Conservation (phyloP, 64 coral and sea anemone species). For the Pachyseris speciosa region DNA sequence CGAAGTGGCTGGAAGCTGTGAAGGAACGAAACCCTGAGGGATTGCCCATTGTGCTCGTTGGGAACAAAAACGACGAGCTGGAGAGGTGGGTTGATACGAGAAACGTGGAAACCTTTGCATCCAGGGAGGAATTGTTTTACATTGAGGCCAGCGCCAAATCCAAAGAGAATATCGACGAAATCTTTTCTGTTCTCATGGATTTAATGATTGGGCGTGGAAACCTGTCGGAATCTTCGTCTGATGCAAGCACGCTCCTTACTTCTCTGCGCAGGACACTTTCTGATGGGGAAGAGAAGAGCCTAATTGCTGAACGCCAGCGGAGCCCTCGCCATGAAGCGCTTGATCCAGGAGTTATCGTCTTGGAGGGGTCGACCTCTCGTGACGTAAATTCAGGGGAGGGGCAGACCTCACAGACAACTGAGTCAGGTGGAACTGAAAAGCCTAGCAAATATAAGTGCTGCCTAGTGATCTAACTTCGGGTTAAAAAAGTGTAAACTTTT, state of each 20-base stretch:
- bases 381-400: neutral
- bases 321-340: neutral
- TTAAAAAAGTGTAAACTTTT: too few relatives aligned
- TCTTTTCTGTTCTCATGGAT: conserved; percentile 71
- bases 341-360: neutral
- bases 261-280: neutral
- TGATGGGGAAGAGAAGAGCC: neutral
- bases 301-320: neutral
- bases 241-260: neutral
- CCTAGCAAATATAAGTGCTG: neutral
- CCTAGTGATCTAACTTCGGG: neutral
- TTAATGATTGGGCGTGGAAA: conserved; percentile 57
- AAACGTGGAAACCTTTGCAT: conserved; percentile 31
- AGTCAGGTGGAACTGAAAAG: neutral
- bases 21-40: neutral
- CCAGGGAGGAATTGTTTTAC: conserved; percentile 62
- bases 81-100: neutral
- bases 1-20: conserved; percentile 63
- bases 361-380: neutral
- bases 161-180: conserved; percentile 79
- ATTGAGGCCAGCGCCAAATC: conserved; percentile 74
- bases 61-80: conserved; percentile 86
- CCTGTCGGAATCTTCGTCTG: neutral
- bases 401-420: neutral
- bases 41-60: conserved; percentile 75